Conservation (phyloP, 2,888 invertebrate genomes). For the Quadriops clusia region DNA sequence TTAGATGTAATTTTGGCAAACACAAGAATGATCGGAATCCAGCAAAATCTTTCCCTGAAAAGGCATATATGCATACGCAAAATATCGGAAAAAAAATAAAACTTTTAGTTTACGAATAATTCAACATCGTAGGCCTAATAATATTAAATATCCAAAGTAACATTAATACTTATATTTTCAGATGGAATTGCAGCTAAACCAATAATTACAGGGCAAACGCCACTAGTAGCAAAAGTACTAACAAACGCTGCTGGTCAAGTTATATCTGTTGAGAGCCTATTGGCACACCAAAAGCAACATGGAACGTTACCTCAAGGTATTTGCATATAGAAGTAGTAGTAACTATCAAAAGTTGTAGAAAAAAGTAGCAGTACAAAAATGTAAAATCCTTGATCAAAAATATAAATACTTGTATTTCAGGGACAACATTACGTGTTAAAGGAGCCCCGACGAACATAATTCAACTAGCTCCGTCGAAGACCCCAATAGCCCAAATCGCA, state of each 20-base stretch:
- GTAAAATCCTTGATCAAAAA: conserved; percentile 2
- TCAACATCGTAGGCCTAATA: too few species aligned
- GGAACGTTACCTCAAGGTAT: conserved; percentile 41
- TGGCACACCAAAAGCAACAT: conserved; percentile 42
- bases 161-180: too few species aligned
- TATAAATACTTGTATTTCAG: conserved; percentile 20
- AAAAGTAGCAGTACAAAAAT: neutral
- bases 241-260: conserved; percentile 54
- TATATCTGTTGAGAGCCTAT: conserved; percentile 46
- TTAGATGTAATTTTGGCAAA: too few species aligned
- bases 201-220: conserved; percentile 36
- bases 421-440: conserved; percentile 38
- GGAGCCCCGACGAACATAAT: conserved; percentile 40
- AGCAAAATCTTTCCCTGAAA: too few species aligned
- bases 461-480: conserved; percentile 36
- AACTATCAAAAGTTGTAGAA: neutral
- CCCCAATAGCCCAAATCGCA: conserved; percentile 35
- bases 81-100: too few species aligned
- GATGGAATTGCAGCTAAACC: conserved; percentile 37
- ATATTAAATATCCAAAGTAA: too few species aligned
- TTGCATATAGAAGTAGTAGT: conserved; percentile 4
- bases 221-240: conserved; percentile 60
- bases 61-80: too few species aligned
- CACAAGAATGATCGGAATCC: too few species aligned
- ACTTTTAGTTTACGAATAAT: too few species aligned